These are phyloP conservation scores for Cynoglossus semilaevis DNA, from an alignment of 2,113 vertebrate species.

Conservation along the genomic window DNA sequence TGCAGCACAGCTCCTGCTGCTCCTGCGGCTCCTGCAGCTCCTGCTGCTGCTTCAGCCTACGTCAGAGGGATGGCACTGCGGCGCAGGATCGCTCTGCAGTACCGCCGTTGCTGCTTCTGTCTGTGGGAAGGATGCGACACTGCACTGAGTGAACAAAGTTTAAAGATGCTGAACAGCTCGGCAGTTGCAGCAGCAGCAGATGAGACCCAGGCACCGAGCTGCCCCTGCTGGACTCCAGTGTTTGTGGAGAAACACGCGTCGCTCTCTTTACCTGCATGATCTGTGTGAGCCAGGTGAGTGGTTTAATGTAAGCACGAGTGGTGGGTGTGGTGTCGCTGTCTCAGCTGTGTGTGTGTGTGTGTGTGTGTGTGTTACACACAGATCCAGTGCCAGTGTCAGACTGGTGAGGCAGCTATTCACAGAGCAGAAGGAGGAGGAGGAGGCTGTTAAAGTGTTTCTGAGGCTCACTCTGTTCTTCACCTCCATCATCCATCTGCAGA, in stretches of 20 bases:
- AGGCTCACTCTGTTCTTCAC: conserved; percentile 36
- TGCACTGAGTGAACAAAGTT: conserved; percentile 32
- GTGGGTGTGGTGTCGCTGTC: conserved; percentile 64
- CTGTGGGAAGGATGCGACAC: conserved; percentile 28
- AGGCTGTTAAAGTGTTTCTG: not conserved
- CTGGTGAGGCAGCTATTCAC: conserved; percentile 61
- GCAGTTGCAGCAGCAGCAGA: not conserved
- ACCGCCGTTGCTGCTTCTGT: not conserved
- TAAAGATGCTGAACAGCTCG: conserved; percentile 14
- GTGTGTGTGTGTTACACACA: not conserved
- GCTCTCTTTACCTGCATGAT: conserved; percentile 38
- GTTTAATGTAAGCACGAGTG: conserved; percentile 31
- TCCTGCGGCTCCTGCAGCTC: not conserved
- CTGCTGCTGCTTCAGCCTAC: conserved; percentile 15
- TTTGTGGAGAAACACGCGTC: not conserved
- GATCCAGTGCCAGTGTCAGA: conserved; percentile 43
- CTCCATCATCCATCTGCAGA: no score
- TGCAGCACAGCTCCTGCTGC: not conserved
- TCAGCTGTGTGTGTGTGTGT: conserved; percentile 27
- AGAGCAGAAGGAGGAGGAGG: conserved; percentile 30
- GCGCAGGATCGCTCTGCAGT: conserved; percentile 26
- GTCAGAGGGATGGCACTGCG: conserved; percentile 46
- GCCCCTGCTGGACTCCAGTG: no score
- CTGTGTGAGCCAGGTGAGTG: conserved; percentile 55
- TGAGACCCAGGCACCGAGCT: not conserved